Conservation (phyloP, 2,888 invertebrate genomes). For the Sarcophaga caerulescens region DNA sequence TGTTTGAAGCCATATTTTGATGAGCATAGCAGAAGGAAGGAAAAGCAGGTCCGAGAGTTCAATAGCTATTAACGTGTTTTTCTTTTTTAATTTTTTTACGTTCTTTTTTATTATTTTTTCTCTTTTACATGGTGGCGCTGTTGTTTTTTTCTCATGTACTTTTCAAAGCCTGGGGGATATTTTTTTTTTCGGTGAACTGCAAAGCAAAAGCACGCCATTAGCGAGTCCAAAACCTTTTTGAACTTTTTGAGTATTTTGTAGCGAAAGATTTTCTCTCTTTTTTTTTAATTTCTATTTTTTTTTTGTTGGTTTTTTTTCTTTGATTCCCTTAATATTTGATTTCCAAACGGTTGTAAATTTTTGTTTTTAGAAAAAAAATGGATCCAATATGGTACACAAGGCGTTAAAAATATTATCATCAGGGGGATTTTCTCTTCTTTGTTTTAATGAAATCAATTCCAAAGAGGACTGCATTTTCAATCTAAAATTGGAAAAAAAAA, state of each 20-base stretch:
- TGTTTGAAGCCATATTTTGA: no score
- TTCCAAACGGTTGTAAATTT: no score
- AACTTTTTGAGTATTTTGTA: not conserved
- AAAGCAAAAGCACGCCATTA: constrained; percentile 33
- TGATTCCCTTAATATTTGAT: no score
- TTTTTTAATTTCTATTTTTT: not conserved
- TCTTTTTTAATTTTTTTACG: constrained; percentile 5
- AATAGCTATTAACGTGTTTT: constrained; percentile 57
- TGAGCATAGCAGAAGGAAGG: not conserved
- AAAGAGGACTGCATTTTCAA: no score
- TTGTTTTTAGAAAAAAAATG: no score
- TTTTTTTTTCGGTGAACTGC: not conserved
- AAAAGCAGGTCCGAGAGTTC: constrained; percentile 39
- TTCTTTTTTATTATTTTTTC: not conserved
- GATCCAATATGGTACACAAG: no score
- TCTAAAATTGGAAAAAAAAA: no score
- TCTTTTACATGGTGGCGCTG: not conserved
- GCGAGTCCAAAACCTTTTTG: constrained; percentile 16
- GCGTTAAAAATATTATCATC: no score
- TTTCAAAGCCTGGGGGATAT: constrained; percentile 28
- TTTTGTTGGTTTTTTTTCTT: no score
- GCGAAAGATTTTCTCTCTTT: not conserved
- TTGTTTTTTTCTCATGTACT: constrained; percentile 7
- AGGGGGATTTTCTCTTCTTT: no score
- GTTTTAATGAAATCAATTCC: no score